These are phyloP conservation scores for Drosophila colorata DNA, from an alignment of 2,888 invertebrate genomes.

Conservation along the genomic window DNA sequence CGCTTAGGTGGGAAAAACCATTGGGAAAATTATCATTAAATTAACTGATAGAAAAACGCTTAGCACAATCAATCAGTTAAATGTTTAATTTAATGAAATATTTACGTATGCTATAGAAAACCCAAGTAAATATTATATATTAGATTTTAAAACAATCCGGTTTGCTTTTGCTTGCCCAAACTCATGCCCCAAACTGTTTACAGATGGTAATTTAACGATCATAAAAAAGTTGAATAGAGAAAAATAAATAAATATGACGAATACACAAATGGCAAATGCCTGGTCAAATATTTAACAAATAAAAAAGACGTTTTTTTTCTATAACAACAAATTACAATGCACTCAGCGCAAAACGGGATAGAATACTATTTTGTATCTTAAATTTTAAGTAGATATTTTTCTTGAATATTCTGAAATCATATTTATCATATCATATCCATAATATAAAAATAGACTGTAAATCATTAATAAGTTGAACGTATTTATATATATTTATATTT, in stretches of 20 bases:
- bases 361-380: no score
- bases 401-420: no score
- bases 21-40: background rate
- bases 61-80: background rate
- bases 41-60: background rate
- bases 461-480: no score
- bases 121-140: background rate
- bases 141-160: background rate
- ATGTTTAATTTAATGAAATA: background rate
- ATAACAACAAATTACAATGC: background rate
- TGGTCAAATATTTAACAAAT: background rate
- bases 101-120: background rate
- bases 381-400: no score
- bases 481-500: no score
- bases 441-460: no score
- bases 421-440: no score
- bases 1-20: background rate
- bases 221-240: slow-evolving; percentile 10
- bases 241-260: background rate
- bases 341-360: no score
- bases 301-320: slow-evolving; percentile 9
- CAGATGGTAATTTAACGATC: slow-evolving; percentile 2
- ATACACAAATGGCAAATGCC: background rate
- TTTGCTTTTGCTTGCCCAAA: background rate
- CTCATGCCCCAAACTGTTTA: background rate